A percentile compares a stretch with the other conserved stretches of the same genome.
Conservation (phyloP, 2,113 vertebrate genomes). For the Asarcornis scutulata region DNA sequence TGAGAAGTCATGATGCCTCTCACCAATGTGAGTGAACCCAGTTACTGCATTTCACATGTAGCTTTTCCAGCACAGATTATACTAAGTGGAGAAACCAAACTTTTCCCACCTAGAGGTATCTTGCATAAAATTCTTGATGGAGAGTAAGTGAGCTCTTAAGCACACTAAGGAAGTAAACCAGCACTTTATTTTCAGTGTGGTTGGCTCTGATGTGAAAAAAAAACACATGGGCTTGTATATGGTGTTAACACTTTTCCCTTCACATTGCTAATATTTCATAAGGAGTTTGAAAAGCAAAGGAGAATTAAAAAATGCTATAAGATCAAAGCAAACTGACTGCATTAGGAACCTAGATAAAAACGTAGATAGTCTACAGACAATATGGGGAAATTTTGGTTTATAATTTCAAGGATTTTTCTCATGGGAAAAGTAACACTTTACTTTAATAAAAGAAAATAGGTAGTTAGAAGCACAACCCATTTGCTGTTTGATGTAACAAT, state of each 20-base stretch:
- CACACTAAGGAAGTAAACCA: not conserved
- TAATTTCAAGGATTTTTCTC: constrained; percentile 76
- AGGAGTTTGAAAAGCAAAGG: constrained; percentile 5
- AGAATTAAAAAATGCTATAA: not conserved
- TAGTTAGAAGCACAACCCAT: constrained; percentile 67
- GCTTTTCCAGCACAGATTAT: not conserved
- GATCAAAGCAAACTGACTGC: constrained; percentile 2
- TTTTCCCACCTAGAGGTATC: not conserved
- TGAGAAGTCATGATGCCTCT: not conserved
- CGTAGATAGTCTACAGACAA: not conserved
- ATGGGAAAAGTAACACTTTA: constrained; percentile 85
- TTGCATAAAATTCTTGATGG: not conserved
- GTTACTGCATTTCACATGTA: not conserved
- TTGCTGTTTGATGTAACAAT: constrained; percentile 76
- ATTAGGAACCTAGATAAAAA: constrained; percentile 54
- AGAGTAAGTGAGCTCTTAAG: not conserved
- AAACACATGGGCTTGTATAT: not conserved
- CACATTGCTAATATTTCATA: constrained; percentile 50
- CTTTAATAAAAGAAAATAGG: constrained; percentile 74
- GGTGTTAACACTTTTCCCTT: not conserved
- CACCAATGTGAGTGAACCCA: not conserved
- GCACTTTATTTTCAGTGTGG: not conserved
- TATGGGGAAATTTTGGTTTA: constrained; percentile 33
- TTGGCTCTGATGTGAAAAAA: not conserved
- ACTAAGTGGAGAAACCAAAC: not conserved